Base-by-base conservation (phyloP, 2,888 invertebrate genomes). In the Phengaris alcon region DNA sequence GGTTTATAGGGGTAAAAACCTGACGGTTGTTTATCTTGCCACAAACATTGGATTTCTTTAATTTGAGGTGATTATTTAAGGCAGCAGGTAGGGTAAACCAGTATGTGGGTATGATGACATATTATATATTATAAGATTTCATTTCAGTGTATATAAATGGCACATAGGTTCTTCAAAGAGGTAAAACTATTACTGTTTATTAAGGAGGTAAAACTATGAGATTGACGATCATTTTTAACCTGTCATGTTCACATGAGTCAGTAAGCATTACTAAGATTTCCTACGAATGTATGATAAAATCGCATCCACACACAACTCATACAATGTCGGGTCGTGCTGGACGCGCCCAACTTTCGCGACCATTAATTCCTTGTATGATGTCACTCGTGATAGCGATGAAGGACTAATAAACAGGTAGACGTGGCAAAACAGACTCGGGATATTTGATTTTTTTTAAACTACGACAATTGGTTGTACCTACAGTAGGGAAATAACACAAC, bases 281-380 rank as follows among this genome's bases (percentile, higher is more conserved):
- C 78, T 78, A 79, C 80, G 79, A 79, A 79, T 48, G 48, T 48
- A 79, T 75, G 80, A 82, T 82, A 81, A 77, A 77, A 82, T 82
- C 81, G 75, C 75, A 76, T 76, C 77, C 77, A 75, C 79, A 77
- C 77, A 75, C 77, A 77, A 75, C 78, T 77, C 77, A 77, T 78
- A 78, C 76, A 75, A 75, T 70, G 75, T 69, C 46, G 84, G 78
- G 79, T 86, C 87, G 88, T 88, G 89, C 85, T 81, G 77, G 83
- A 79, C 86, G 82, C 86, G 82, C 87, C 88, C 85, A 87, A 89
- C 90, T 90, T 90, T 91, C 89, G 84, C 88, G 83, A 77, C 76
- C 78, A 77, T 76, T 74, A 75, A 68, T 75, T 75, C 74, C 52
- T 75, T 74, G 76, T 74, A 74, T 78, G 79, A 78, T 75, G 77